Evolutionary conservation across 1,140 invertebrate species (phyloP).

Genomic region (Bombus ignitus): DNA sequence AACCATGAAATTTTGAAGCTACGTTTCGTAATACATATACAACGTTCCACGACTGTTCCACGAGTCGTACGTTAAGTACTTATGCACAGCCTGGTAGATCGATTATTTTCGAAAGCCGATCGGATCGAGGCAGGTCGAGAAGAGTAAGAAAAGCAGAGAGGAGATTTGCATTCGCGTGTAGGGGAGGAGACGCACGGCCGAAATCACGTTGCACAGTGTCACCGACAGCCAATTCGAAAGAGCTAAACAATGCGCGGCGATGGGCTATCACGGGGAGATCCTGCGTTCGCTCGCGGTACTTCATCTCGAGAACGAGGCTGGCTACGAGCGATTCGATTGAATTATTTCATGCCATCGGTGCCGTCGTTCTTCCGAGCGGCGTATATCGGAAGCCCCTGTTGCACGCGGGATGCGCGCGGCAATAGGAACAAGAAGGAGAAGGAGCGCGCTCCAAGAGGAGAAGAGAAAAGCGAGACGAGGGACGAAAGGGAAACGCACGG

Average conservation of each 20-base stretch:
- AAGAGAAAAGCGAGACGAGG: not conserved
- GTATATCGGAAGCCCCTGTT: slow-evolving; percentile 57
- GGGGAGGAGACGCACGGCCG: not conserved
- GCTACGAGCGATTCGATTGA: slow-evolving; percentile 60
- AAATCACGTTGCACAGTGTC: not conserved
- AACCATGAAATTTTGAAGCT: not conserved
- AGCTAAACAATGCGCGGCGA: slow-evolving; percentile 46
- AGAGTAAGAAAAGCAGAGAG: too few relatives aligned
- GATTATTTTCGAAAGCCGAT: slow-evolving; percentile 10
- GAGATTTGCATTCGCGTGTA: slow-evolving; percentile 23
- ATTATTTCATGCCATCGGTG: slow-evolving; percentile 67
- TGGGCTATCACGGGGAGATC: slow-evolving; percentile 47
- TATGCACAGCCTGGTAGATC: too few relatives aligned
- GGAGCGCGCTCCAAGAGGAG: too few relatives aligned
- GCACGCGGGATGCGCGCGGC: not conserved
- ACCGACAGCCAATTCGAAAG: slow-evolving; percentile 23
- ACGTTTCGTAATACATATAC: not conserved
- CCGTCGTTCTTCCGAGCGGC: slow-evolving; percentile 39
- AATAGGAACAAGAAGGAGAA: not conserved
- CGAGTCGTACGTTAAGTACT: not conserved
- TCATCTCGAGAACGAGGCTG: slow-evolving; percentile 36
- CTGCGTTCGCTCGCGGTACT: slow-evolving; percentile 16
- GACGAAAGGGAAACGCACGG: slow-evolving; percentile 4
- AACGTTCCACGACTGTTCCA: too few relatives aligned
- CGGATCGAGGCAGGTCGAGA: not conserved